Evolutionary conservation across 2,113 vertebrate species (phyloP).

Genomic region (Tragulus kanchil): DNA sequence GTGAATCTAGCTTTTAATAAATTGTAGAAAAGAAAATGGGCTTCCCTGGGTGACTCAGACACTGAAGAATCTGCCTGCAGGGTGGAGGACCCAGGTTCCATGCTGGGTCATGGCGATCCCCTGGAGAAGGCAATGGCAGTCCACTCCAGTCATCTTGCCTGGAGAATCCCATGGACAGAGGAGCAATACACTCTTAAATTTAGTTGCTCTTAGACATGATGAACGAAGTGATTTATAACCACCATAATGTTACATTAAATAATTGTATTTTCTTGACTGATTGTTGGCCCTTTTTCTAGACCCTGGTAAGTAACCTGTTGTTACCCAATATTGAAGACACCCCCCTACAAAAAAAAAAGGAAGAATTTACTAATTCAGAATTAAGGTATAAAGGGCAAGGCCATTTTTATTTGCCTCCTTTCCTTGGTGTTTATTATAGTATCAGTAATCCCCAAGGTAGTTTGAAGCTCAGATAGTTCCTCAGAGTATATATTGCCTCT

Average conservation of each 20-base stretch:
- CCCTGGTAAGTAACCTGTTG: background rate
- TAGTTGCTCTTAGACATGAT: background rate
- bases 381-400: constrained; percentile 32
- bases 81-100: rapidly evolving
- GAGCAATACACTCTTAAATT: background rate
- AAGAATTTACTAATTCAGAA: background rate
- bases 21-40: background rate
- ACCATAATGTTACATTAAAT: background rate
- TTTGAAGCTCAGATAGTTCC: constrained; percentile 63
- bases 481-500: constrained; percentile 16
- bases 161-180: background rate
- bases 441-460: constrained; percentile 66
- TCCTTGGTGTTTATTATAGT: constrained; percentile 63
- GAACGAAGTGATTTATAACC: background rate
- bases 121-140: background rate
- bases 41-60: background rate
- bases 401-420: constrained; percentile 62
- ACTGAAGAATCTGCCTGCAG: background rate
- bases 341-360: rapidly evolving
- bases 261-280: background rate
- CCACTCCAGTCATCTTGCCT: background rate
- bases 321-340: background rate
- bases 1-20: background rate
- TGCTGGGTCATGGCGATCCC: background rate
- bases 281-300: background rate